Evolutionary conservation across 2,888 invertebrate genomes (phyloP), one percentile per base, ranked within the genome.

Genomic region (Heteropelma amictum): DNA sequence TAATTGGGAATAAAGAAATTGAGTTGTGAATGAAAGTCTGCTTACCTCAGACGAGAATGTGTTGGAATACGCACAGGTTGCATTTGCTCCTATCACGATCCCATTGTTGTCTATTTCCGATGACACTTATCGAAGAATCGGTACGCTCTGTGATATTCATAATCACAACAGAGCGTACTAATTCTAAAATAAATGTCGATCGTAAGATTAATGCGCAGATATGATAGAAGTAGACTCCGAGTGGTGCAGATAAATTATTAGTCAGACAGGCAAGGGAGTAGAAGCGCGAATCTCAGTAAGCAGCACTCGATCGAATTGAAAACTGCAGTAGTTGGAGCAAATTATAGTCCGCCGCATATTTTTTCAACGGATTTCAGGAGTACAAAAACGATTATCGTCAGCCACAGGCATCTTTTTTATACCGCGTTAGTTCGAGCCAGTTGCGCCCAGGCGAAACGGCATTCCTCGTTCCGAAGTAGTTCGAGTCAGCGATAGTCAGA

Each of bases 101-200:
- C 45, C 49, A 45, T 14, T 42, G 70, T 47, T 83, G 87, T n/a
- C 79, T 77, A 82, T 83, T 80, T 83, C 85, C 83, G 70, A 80
- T 82, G 86, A 81, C 85, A 88, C 87, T 88, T 88, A 89, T 89
- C 87, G 87, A 89, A 90, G 90, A 90, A 90, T 90, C 90, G 84
- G 88, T 89, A 90, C 89, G 90, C 89, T 90, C 89, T 89, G 90
- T 90, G 90, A 90, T 86, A 88, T 89, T 83, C 76, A 83, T 85
- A 80, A 77, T 84, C 87, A 90, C 90, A 89, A 89, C 90, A 90
- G 90, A 90, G 90, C 90, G 90, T 90, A 90, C 90, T 89, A 90
- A 90, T 90, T 90, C 90, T 90, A 90, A 90, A 90, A 89, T 90
- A 86, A 89, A 89, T 89, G 87, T 86, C 86, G 78, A 75, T 75